Percentiles rank a stretch among this genome's conserved stretches.
phyloP scores from a whole-genome alignment of 2,888 invertebrate species.

The Chrysodeixis includens region DNA sequence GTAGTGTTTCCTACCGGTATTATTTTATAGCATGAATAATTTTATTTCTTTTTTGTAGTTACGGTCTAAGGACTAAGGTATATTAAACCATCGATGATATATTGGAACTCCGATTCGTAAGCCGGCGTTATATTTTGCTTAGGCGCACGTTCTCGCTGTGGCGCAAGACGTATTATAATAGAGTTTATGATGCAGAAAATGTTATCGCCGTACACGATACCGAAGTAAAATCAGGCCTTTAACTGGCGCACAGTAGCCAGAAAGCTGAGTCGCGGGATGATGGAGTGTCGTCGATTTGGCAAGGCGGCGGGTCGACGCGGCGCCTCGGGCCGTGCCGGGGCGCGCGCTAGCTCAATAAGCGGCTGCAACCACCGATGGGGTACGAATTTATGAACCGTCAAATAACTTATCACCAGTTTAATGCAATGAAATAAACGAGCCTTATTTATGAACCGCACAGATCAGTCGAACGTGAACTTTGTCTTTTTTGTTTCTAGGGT shows the following conservation, averaged over 20 bases:
- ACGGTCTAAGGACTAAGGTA: conserved; percentile 44
- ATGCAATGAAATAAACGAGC: conserved; percentile 87
- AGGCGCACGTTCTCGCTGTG: conserved; percentile 26
- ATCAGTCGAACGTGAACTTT: conserved; percentile 82
- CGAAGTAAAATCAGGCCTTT: conserved; percentile 74
- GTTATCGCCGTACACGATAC: conserved; percentile 73
- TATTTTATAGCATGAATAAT: conserved; percentile 73
- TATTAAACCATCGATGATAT: conserved; percentile 55
- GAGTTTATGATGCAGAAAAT: conserved; percentile 81
- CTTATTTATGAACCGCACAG: conserved; percentile 85
- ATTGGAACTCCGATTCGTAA: conserved; percentile 29
- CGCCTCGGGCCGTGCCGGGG: conserved; percentile 74
- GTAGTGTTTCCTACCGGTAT: conserved; percentile 76
- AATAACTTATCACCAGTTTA: conserved; percentile 88
- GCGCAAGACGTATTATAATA: conserved; percentile 44
- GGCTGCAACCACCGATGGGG: conserved; percentile 75
- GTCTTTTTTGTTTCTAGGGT: conserved; percentile 84
- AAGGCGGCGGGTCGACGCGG: conserved; percentile 75
- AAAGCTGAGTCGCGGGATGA: conserved; percentile 78
- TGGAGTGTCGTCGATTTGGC: conserved; percentile 83
- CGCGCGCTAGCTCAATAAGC: conserved; percentile 73
- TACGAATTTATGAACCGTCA: conserved; percentile 87
- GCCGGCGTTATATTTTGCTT: conserved; percentile 36
- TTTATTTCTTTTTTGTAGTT: conserved; percentile 57
- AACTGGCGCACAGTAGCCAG: conserved; percentile 80